These are phyloP conservation scores for Baronia brevicornis DNA, from an alignment of 2,888 invertebrate species.

Conservation along the genomic window DNA sequence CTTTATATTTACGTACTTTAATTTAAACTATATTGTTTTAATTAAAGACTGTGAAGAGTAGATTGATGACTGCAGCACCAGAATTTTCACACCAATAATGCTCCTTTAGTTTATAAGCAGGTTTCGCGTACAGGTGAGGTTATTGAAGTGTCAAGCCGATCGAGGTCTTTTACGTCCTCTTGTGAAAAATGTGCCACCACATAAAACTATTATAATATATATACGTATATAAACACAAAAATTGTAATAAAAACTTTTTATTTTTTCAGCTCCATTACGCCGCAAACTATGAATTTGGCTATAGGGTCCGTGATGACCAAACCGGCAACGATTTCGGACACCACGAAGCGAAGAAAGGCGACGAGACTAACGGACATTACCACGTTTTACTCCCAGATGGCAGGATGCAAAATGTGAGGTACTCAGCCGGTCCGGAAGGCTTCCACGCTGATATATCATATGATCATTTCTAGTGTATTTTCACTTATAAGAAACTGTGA, in stretches of 20 bases:
- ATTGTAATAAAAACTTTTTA: too few relatives aligned
- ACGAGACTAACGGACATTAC: slow-evolving; percentile 82
- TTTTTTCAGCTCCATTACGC: slow-evolving; percentile 78
- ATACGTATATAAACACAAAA: slow-evolving; percentile 8
- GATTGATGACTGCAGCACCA: too few relatives aligned
- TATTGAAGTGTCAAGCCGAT: too few relatives aligned
- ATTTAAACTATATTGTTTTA: too few relatives aligned
- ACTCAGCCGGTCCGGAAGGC: slow-evolving; percentile 84
- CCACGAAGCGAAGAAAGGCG: slow-evolving; percentile 80
- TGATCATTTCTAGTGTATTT: too few relatives aligned
- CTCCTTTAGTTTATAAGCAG: too few relatives aligned
- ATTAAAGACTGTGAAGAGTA: too few relatives aligned
- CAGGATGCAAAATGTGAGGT: slow-evolving; percentile 84
- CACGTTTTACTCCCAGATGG: slow-evolving; percentile 88
- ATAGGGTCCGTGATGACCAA: slow-evolving; percentile 81
- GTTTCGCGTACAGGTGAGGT: too few relatives aligned
- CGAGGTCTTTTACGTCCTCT: too few relatives aligned
- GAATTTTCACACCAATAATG: too few relatives aligned
- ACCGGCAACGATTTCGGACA: slow-evolving; percentile 87
- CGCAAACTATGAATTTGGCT: slow-evolving; percentile 80
- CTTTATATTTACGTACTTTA: too few relatives aligned
- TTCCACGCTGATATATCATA: slow-evolving; percentile 87
- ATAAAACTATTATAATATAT: slow-evolving; percentile 2
- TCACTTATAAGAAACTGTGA: too few relatives aligned
- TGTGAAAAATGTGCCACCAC: neutral